Evolutionary conservation across 1,140 invertebrate species (phyloP), one percentile per base, ranked within the genome.

Genomic region (Geopemphigus sp.): DNA sequence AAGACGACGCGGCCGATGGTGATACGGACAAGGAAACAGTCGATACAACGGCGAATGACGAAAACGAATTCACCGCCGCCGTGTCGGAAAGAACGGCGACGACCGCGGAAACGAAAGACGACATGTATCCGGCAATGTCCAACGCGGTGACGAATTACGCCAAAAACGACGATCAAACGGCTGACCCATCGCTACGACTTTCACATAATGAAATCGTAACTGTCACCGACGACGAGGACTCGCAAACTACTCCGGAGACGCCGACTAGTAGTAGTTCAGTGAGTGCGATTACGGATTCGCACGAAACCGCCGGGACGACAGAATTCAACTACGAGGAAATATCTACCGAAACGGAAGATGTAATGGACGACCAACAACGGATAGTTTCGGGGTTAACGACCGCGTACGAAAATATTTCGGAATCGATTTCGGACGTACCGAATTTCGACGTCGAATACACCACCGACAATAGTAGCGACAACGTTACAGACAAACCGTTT

Each of bases 101-200:
- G 32, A 24, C 54, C 14, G 14, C 56, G 5, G 54, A 50, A 10
- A 22, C 14, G 10, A 39, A 45, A 15, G 72, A 57, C 17, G 72
- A 57, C n/a, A 39, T 76, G 32, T 59, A n/a, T 10, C 53, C 72
- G n/a, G 72, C 19, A 22, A 76, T 59, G 72, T 76, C 72, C 3
- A 76, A 45, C 10, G 22, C n/a, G 32, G 54, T 57, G 12, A 76
- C 29, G 19, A 72, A 29, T 53, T 19, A 19, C 11, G 10, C 19
- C 2, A 19, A 53, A 15, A 22, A n/a, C 12, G 1, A 14, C 15
- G 45, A 4, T 15, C 29, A 10, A 26, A 24, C 17, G 8, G 19
- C 3, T 24, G 24, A 5, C 11, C 11, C 72, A 19, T 26, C 26
- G 54, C 1, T 32, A 19, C 61, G 19, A 10, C 14, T 22, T 24